These are phyloP conservation scores for Trogon surrucura DNA, from an alignment of 2,113 vertebrate genomes.

Conservation along the genomic window DNA sequence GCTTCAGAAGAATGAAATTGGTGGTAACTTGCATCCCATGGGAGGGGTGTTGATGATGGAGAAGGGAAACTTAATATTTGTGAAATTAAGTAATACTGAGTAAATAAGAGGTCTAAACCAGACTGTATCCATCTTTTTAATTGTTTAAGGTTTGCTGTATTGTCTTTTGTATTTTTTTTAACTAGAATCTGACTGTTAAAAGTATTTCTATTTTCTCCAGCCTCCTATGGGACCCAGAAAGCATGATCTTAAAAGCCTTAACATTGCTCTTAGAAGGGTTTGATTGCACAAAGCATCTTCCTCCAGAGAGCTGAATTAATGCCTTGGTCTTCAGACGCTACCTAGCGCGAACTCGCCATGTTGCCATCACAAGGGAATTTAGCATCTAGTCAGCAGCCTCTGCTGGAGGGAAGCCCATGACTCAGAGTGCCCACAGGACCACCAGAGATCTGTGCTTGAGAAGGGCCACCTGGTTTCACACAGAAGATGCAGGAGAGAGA, in stretches of 20 bases:
- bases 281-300: conserved; percentile 25
- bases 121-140: conserved; percentile 46
- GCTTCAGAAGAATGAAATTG: background rate
- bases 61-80: conserved; percentile 52
- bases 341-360: background rate
- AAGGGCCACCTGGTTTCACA: background rate
- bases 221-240: background rate
- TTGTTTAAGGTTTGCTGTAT: conserved; percentile 4
- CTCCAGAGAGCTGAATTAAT: conserved; percentile 9
- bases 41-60: conserved; percentile 15
- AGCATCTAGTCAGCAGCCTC: background rate
- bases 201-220: background rate
- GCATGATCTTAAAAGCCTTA: background rate
- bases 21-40: conserved; percentile 11
- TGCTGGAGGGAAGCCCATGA: background rate
- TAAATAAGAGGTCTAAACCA: conserved; percentile 27
- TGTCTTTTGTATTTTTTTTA: background rate
- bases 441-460: fast-evolving
- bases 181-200: conserved; percentile 1
- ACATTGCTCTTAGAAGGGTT: background rate
- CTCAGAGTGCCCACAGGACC: background rate
- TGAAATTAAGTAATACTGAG: conserved; percentile 30
- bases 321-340: background rate
- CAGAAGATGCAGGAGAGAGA: background rate
- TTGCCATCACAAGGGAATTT: background rate